Evolutionary conservation across 2,888 invertebrate species (phyloP).

Genomic region (Drosophila meridionalis): DNA sequence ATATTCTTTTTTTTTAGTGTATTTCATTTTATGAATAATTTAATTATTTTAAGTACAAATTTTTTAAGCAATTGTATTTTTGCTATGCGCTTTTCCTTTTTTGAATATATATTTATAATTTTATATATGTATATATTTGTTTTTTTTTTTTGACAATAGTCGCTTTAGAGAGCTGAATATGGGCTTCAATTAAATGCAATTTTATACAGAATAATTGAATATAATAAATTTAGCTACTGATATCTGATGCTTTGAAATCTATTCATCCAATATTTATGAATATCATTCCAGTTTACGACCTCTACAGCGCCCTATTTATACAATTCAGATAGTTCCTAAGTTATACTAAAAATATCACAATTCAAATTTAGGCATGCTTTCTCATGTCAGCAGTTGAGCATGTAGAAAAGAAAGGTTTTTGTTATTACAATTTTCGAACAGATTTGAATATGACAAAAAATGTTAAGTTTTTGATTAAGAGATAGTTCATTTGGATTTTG

Average conservation of each 20-base stretch:
- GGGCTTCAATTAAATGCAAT: neutral
- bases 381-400: neutral
- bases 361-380: conserved; percentile 9
- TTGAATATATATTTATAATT: neutral
- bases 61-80: neutral
- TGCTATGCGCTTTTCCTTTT: neutral
- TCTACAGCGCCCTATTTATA: neutral
- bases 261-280: conserved; percentile 1
- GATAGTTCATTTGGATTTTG: neutral
- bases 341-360: conserved; percentile 14
- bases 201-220: conserved; percentile 1
- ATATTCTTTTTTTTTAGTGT: neutral
- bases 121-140: too few relatives aligned
- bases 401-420: neutral
- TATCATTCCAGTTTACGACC: neutral
- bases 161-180: neutral
- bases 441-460: neutral
- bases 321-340: conserved; percentile 1
- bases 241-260: neutral
- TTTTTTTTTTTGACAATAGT: conserved; percentile 1
- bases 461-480: neutral
- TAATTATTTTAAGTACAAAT: neutral
- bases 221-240: conserved; percentile 1
- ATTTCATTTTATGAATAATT: neutral
- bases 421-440: neutral